These are phyloP conservation scores for Tenualosa ilisha DNA, from an alignment of 2,797 vertebrate genomes.

Conservation along the genomic window DNA sequence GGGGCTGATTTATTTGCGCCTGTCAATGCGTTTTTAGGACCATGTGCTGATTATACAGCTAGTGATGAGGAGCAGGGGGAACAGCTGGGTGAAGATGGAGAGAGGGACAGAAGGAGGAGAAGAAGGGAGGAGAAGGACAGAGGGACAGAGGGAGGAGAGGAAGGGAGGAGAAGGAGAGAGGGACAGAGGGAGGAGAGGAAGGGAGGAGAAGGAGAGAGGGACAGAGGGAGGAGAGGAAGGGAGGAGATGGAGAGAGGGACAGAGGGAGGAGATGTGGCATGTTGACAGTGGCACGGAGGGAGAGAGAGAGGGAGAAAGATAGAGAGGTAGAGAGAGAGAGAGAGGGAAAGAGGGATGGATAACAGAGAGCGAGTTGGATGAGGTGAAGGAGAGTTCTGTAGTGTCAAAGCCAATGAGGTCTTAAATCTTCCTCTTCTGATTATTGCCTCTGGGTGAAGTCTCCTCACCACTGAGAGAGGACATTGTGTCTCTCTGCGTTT, in stretches of 20 bases:
- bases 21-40: conserved; percentile 42
- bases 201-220: not conserved
- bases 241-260: no score
- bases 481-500: not conserved
- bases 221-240: not conserved
- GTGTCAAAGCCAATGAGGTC: not conserved
- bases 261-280: not conserved
- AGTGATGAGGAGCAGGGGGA: not conserved
- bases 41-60: conserved; percentile 33
- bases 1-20: conserved; percentile 51
- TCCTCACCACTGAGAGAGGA: not conserved
- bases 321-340: not conserved
- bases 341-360: not conserved
- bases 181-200: no score
- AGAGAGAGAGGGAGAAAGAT: not conserved
- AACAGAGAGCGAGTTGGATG: not conserved
- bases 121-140: not conserved
- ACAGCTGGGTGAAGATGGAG: not conserved
- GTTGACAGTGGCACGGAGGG: not conserved
- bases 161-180: no score
- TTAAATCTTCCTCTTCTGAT: not conserved
- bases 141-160: not conserved
- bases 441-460: not conserved
- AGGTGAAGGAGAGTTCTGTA: not conserved
- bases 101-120: not conserved